Conservation (phyloP, 2,888 invertebrate species). For the Pyrochroa serraticornis region DNA sequence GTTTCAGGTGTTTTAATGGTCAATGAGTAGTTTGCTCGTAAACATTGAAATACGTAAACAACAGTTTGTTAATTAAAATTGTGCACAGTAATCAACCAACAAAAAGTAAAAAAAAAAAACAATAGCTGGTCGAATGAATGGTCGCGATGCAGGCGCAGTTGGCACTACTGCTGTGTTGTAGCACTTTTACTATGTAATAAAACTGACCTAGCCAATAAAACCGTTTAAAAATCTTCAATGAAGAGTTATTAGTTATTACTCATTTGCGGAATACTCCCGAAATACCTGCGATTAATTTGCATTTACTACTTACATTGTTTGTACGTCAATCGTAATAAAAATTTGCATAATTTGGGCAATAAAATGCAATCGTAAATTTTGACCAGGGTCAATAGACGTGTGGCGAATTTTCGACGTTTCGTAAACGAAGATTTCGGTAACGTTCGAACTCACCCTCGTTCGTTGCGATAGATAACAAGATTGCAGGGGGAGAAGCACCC, state of each 20-base stretch:
- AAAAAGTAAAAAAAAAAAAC: neutral
- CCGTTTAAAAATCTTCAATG: constrained; percentile 53
- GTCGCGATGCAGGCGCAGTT: constrained; percentile 14
- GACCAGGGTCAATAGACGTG: neutral
- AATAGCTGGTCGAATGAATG: constrained; percentile 13
- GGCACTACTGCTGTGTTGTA: constrained; percentile 41
- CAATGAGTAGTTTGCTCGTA: no score
- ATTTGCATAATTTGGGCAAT: constrained; percentile 27
- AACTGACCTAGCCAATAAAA: constrained; percentile 57
- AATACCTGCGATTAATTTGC: constrained; percentile 39
- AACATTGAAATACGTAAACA: neutral
- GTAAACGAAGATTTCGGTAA: constrained; percentile 46
- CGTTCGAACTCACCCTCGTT: constrained; percentile 30
- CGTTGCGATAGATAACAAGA: constrained; percentile 14
- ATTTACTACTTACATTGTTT: constrained; percentile 30
- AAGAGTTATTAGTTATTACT: constrained; percentile 54
- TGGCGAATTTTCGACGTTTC: constrained; percentile 26
- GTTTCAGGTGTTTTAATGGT: neutral
- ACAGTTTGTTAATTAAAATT: neutral
- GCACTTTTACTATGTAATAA: constrained; percentile 57
- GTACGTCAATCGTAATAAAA: constrained; percentile 19
- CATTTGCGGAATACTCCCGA: constrained; percentile 48
- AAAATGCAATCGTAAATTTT: constrained; percentile 8
- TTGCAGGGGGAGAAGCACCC: constrained; percentile 27
- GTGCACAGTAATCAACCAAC: neutral